Evolutionary conservation across 2,113 vertebrate genomes (phyloP).

Genomic region (Tonatia bakeri): DNA sequence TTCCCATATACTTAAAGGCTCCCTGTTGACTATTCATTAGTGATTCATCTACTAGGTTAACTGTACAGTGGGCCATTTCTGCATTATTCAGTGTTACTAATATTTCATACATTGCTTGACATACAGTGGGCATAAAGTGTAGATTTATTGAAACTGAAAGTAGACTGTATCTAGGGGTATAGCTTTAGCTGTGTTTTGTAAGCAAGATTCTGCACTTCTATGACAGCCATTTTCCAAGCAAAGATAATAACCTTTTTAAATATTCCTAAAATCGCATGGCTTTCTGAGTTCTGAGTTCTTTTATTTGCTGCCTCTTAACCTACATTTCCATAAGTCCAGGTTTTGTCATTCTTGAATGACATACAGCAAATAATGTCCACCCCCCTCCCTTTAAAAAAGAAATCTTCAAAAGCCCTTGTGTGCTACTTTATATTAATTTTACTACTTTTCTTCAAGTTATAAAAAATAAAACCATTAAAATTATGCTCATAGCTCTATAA

Average conservation of each 20-base stretch:
- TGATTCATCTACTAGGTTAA: not conserved
- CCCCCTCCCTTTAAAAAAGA: not conserved
- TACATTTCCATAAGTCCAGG: not conserved
- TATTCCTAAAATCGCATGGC: not conserved
- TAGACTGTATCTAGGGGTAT: not conserved
- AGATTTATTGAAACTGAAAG: not conserved
- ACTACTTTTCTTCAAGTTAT: not conserved
- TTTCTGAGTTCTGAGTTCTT: not conserved
- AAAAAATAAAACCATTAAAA: not conserved
- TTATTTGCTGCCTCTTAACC: not conserved
- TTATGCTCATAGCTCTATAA: not conserved
- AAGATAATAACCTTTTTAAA: not conserved
- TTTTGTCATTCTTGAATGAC: not conserved
- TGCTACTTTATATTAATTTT: not conserved
- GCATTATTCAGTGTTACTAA: not conserved
- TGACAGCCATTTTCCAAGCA: not conserved
- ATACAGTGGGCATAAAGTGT: too few species aligned
- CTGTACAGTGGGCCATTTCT: not conserved
- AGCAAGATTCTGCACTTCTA: not conserved
- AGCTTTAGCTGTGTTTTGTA: not conserved
- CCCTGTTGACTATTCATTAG: not conserved
- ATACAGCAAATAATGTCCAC: not conserved
- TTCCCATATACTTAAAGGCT: not conserved
- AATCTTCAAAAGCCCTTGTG: not conserved
- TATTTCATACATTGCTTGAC: not conserved